A percentile compares a stretch with the other conserved stretches of the same genome.
Evolutionary conservation across 64 coral and sea anemone species (phyloP).

Genomic region (Catalaphyllia jardinei): DNA sequence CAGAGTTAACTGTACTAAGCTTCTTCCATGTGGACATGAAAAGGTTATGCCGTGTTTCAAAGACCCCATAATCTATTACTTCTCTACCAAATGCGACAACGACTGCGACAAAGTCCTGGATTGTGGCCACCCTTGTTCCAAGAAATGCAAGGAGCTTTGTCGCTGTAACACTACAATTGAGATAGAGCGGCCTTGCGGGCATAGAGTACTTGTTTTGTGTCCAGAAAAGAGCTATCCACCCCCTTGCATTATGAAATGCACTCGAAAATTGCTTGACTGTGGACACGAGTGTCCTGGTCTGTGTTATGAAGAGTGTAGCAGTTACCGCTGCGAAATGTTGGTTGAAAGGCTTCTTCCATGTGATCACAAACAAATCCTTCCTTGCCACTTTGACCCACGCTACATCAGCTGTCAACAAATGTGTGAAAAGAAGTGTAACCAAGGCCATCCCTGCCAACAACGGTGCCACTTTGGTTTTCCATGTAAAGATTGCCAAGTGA

Average conservation of each 20-base stretch:
- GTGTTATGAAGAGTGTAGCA: constrained; percentile 33
- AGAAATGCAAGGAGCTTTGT: constrained; percentile 2
- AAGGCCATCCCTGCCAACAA: constrained; percentile 28
- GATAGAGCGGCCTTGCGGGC: background rate
- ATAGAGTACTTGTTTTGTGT: background rate
- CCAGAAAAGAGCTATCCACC: background rate
- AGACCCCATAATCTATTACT: background rate
- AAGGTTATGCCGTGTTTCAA: constrained; percentile 40
- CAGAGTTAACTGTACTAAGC: background rate
- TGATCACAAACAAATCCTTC: constrained; percentile 30
- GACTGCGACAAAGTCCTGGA: constrained; percentile 23
- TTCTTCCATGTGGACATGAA: constrained; percentile 60
- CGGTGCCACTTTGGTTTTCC: constrained; percentile 11
- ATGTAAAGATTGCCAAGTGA: constrained; percentile 13
- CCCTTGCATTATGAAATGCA: constrained; percentile 6
- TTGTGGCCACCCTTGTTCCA: constrained; percentile 67
- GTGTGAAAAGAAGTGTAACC: constrained; percentile 16
- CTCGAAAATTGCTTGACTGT: constrained; percentile 1
- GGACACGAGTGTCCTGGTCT: constrained; percentile 47
- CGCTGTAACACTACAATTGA: constrained; percentile 11
- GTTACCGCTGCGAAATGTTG: background rate
- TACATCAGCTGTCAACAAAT: background rate
- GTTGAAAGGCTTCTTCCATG: constrained; percentile 38
- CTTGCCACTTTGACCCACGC: constrained; percentile 9
- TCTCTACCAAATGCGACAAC: constrained; percentile 19